Evolutionary conservation across 2,113 vertebrate species (phyloP).

Genomic region (Lepisosteus osseus): DNA sequence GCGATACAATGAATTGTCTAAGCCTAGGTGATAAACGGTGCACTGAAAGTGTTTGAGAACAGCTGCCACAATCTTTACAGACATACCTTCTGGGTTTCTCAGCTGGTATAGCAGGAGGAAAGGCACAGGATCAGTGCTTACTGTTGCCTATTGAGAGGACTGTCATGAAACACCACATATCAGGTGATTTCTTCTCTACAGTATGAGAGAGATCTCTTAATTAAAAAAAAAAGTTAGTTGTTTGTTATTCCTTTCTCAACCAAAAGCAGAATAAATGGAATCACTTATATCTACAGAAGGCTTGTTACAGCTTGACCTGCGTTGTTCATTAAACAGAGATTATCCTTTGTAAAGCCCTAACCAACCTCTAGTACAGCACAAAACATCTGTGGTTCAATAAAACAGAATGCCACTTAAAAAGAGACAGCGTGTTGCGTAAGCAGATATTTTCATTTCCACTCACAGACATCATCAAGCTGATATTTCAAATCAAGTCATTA

Average conservation of each 20-base stretch:
- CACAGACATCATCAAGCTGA: background rate
- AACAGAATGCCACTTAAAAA: constrained; percentile 13
- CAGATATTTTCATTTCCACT: constrained; percentile 1
- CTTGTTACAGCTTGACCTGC: constrained; percentile 8
- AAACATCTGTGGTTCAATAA: constrained; percentile 13
- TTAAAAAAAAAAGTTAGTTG: background rate
- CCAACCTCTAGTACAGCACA: constrained; percentile 9
- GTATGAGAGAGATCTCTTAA: constrained; percentile 12
- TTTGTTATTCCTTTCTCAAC: constrained; percentile 9
- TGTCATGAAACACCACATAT: background rate
- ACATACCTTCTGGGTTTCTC: background rate
- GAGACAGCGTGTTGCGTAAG: constrained; percentile 9
- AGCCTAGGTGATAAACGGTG: no score
- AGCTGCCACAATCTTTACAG: background rate
- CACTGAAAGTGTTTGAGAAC: background rate
- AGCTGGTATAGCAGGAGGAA: background rate
- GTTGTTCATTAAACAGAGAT: constrained; percentile 20
- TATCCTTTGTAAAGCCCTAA: constrained; percentile 9
- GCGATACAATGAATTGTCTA: no score
- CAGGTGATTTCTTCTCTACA: background rate
- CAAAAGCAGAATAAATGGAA: constrained; percentile 13
- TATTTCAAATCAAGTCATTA: background rate
- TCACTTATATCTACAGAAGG: constrained; percentile 14
- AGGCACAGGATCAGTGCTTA: constrained; percentile 10
- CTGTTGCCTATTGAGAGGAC: constrained; percentile 7